These are phyloP conservation scores for Gambusia affinis DNA, from an alignment of 2,113 vertebrate genomes.

Conservation along the genomic window DNA sequence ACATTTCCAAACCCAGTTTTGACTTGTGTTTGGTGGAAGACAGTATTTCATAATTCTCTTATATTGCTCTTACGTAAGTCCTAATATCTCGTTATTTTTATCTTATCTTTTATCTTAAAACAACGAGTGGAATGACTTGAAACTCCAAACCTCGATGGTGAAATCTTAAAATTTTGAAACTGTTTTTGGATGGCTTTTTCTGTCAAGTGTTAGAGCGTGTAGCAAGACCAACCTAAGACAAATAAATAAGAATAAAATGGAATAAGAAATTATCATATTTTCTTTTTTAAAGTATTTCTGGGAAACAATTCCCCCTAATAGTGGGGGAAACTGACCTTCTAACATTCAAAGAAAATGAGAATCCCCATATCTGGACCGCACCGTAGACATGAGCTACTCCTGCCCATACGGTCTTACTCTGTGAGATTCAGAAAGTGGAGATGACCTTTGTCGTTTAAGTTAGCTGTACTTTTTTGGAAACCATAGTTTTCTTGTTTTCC, in stretches of 20 bases:
- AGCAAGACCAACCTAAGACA: not conserved
- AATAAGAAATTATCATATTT: not conserved
- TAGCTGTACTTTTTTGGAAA: conserved; percentile 5
- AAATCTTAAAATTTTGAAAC: not conserved
- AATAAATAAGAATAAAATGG: not conserved
- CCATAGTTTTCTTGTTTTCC: conserved; percentile 14
- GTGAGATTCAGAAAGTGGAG: conserved; percentile 13
- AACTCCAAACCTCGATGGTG: not conserved
- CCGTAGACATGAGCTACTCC: conserved; percentile 38
- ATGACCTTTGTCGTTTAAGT: conserved; percentile 11
- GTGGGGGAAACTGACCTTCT: not conserved
- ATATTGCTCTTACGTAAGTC: not conserved
- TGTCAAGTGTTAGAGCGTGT: not conserved
- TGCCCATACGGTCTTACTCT: conserved; percentile 34
- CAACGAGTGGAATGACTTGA: not conserved
- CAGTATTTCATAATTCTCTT: not conserved
- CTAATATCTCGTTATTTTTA: no score
- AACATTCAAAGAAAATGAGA: not conserved
- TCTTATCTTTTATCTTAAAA: not conserved
- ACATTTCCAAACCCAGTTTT: not conserved
- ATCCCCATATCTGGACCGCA: conserved; percentile 10
- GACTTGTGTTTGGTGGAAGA: not conserved
- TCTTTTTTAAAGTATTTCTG: not conserved
- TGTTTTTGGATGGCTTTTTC: not conserved
- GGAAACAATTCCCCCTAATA: not conserved